Evolutionary conservation across 2,797 vertebrate species (phyloP).

Genomic region (Anas bahamensis): DNA sequence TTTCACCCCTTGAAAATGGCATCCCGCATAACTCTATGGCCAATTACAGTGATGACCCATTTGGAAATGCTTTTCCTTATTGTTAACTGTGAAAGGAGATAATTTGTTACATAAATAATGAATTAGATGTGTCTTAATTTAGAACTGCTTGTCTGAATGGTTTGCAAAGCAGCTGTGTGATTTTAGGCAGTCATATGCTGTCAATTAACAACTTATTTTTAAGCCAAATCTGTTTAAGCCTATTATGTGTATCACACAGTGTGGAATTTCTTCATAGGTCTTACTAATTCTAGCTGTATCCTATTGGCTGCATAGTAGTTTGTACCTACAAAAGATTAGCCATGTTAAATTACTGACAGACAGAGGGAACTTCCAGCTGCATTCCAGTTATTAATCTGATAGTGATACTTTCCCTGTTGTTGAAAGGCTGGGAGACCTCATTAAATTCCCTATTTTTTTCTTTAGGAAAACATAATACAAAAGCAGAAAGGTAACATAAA

Average conservation of each 20-base stretch:
- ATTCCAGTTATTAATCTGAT: slow-evolving; percentile 12
- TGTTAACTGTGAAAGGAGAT: slow-evolving; percentile 59
- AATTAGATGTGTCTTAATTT: slow-evolving; percentile 66
- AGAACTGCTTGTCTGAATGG: slow-evolving; percentile 61
- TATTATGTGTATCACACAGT: slow-evolving; percentile 37
- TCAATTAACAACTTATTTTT: slow-evolving; percentile 60
- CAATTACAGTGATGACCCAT: slow-evolving; percentile 25
- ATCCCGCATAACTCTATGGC: neutral
- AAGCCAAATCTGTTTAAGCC: slow-evolving; percentile 57
- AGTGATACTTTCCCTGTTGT: slow-evolving; percentile 35
- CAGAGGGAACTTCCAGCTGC: neutral
- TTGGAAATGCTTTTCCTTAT: slow-evolving; percentile 52
- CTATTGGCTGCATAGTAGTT: slow-evolving; percentile 19
- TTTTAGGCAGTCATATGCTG: slow-evolving; percentile 60
- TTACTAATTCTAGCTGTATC: slow-evolving; percentile 38
- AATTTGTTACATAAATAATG: slow-evolving; percentile 74
- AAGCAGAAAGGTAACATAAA: neutral
- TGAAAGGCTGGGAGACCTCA: neutral
- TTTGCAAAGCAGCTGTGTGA: slow-evolving; percentile 57
- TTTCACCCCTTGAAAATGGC: neutral
- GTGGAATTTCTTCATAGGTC: slow-evolving; percentile 55
- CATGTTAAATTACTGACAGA: slow-evolving; percentile 29
- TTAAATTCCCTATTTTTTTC: neutral
- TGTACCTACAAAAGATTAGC: slow-evolving; percentile 45
- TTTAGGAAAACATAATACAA: neutral